These are phyloP conservation scores for Nannospalax galili DNA, from an alignment of 2,113 vertebrate species.

Conservation along the genomic window DNA sequence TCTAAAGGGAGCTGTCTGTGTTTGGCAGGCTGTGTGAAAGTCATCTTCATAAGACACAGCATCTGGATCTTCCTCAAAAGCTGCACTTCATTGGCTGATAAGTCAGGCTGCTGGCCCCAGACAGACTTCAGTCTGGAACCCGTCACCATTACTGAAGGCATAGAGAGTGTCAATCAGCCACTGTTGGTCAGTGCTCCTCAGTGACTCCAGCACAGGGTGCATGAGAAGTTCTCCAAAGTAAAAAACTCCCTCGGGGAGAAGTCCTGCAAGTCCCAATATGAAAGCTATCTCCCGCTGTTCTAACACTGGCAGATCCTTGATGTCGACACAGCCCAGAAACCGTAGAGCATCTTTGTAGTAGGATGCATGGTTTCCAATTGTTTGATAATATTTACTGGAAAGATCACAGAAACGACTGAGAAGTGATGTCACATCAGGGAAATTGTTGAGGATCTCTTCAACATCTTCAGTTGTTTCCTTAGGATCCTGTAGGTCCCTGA, in stretches of 20 bases:
- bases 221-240: too few relatives aligned
- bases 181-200: too few relatives aligned
- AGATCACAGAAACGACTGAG: constrained; percentile 98
- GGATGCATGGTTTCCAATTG: too few relatives aligned
- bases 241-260: too few relatives aligned
- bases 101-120: constrained; percentile 97
- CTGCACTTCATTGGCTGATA: constrained; percentile 94
- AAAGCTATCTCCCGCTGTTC: too few relatives aligned
- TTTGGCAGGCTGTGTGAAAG: constrained; percentile 98
- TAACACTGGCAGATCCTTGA: constrained; percentile 94
- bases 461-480: constrained; percentile 98
- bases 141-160: too few relatives aligned
- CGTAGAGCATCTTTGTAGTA: constrained; percentile 97
- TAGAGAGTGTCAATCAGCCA: too few relatives aligned
- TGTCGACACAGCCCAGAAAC: constrained; percentile 96
- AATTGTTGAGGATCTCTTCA: constrained; percentile 93
- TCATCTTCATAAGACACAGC: constrained; percentile 99
- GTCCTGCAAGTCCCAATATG: too few relatives aligned
- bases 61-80: constrained; percentile 98
- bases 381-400: constrained; percentile 98
- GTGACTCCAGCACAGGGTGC: too few relatives aligned
- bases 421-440: constrained; percentile 95
- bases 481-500: too few relatives aligned
- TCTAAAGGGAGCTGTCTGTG: constrained; percentile 97
- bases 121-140: too few relatives aligned